Evolutionary conservation across 2,113 vertebrate genomes (phyloP), one percentile per base, ranked within the genome.

Genomic region (Notothenia rossii): DNA sequence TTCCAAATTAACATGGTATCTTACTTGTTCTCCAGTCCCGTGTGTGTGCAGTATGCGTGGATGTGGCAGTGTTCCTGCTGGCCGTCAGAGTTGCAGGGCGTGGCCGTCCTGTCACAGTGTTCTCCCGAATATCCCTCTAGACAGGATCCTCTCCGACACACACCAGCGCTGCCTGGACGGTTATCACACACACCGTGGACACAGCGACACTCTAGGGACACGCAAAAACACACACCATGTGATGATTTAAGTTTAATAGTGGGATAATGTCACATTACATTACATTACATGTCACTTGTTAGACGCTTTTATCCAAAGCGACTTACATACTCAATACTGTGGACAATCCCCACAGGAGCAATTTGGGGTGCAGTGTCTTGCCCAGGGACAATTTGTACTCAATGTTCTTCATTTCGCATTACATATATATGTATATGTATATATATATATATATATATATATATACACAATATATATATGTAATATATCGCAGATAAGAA

Each of bases 121-220:
- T 93, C 95, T 20, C 98, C 98, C 0, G 91, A 95, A 82, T 92
- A 98, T 50, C 96, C 97, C 1, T 93, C 93, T 50, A 82, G 45
- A 81, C 98, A 99, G 0, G 97, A 96, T 55, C 93, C 96, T 1
- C 82, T 82, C 60, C 97, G 97, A 83, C 98, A 99, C 49, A 94
- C 86, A 0, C 98, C 98, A 0, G 87, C 66, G 0, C 96, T 97
- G 92, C 96, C 96, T 0, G 97, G 97, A 15, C 98, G 96, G 92
- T 98, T 99, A 91, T 99, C 98, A 90, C 98, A 99, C n/a, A 93
- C 79, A 0, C 98, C 98, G 3, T 99, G 97, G 65, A 98, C 72
- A 61, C 98, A 99, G 45, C 58, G 93, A 63, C 98, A 99, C 50
- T 97, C 98, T 99, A 84, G 33, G 22, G 29, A 59, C 40, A 70